Evolutionary conservation across 2,113 vertebrate species (phyloP).

Genomic region (Rhinoderma darwinii): DNA sequence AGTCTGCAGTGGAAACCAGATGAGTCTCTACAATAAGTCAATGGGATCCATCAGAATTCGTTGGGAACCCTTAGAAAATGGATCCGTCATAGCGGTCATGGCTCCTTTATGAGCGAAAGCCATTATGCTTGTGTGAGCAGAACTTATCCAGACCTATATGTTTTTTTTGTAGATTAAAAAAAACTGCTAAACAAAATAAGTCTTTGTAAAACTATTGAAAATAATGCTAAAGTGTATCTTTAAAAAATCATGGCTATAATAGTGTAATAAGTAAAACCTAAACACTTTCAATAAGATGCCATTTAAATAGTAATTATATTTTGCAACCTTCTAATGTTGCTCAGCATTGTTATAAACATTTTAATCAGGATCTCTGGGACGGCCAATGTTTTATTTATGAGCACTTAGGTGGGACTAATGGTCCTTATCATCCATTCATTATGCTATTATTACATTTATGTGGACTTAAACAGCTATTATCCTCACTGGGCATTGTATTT

Average conservation of each 20-base stretch:
- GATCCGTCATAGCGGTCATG: too few relatives aligned
- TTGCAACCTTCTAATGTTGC: slow-evolving; percentile 5
- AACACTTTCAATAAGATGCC: slow-evolving; percentile 18
- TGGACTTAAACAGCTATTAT: slow-evolving; percentile 35
- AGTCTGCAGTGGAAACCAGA: too few relatives aligned
- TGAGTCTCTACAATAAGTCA: too few relatives aligned
- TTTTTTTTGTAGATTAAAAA: background rate
- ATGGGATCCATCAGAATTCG: too few relatives aligned
- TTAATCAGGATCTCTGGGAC: slow-evolving; percentile 12
- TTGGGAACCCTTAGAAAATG: too few relatives aligned
- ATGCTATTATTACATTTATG: slow-evolving; percentile 19
- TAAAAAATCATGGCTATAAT: background rate
- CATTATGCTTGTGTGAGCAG: background rate
- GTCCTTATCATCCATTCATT: slow-evolving; percentile 35
- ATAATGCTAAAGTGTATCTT: background rate
- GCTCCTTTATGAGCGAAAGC: too few relatives aligned
- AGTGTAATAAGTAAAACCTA: background rate
- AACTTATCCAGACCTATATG: background rate
- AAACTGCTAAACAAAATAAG: background rate
- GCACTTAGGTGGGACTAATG: slow-evolving; percentile 48
- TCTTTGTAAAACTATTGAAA: background rate
- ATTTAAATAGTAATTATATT: slow-evolving; percentile 43
- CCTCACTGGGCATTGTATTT: slow-evolving; percentile 9
- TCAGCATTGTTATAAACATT: background rate
- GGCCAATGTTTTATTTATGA: slow-evolving; percentile 36